Evolutionary conservation across 2,113 vertebrate genomes (phyloP).

Genomic region (Falco punctatus): DNA sequence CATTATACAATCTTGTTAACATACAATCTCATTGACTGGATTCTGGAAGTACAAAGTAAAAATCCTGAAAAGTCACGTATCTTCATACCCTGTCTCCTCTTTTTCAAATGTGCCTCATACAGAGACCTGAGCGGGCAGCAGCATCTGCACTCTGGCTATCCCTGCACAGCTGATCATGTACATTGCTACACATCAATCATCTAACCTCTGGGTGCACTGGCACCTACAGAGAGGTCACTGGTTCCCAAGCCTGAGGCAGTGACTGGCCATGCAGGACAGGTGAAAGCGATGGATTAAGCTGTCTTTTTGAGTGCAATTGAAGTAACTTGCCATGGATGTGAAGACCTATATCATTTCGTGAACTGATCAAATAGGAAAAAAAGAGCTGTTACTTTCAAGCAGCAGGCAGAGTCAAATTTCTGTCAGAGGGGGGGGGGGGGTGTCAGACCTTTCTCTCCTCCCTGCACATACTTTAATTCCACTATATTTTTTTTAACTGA

Average conservation of each 20-base stretch:
- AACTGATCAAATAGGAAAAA: background rate
- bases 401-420: background rate
- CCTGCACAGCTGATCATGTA: background rate
- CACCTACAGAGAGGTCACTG: background rate
- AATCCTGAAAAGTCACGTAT: background rate
- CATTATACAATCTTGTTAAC: conserved; percentile 28
- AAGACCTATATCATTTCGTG: background rate
- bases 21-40: conserved; percentile 20
- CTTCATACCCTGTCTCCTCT: background rate
- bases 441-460: background rate
- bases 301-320: background rate
- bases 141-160: background rate
- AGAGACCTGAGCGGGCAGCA: background rate
- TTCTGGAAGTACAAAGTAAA: background rate
- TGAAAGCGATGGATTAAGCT: background rate
- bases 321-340: background rate
- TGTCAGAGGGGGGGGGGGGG: background rate
- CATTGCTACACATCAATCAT: background rate
- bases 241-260: background rate
- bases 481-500: background rate
- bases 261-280: background rate
- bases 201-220: background rate
- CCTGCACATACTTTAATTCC: background rate
- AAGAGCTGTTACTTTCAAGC: background rate
- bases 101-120: background rate